Evolutionary conservation across 2,797 vertebrate species (phyloP).

Genomic region (Strix occidentalis): DNA sequence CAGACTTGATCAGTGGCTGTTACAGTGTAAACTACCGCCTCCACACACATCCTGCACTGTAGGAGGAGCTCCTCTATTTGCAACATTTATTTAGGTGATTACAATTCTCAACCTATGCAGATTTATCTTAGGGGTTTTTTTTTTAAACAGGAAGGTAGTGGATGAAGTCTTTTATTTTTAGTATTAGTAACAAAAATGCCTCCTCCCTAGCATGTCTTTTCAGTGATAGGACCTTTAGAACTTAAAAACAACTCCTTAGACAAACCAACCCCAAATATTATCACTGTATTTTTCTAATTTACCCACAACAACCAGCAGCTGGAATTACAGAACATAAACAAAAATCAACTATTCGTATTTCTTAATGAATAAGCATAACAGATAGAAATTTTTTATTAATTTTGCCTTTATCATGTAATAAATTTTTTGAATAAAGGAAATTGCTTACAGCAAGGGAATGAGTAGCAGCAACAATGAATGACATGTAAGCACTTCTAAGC

Average conservation of each 20-base stretch:
- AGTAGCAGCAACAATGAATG: background rate
- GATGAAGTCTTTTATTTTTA: background rate
- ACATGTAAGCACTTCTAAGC: background rate
- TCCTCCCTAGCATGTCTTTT: background rate
- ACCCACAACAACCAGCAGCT: background rate
- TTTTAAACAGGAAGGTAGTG: background rate
- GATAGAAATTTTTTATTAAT: slow-evolving; percentile 5
- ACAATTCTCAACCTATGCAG: background rate
- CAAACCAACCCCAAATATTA: background rate
- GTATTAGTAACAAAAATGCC: background rate
- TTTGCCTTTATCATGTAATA: slow-evolving; percentile 7
- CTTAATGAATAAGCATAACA: slow-evolving; percentile 21
- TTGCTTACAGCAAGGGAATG: background rate
- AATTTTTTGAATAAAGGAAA: slow-evolving; percentile 29
- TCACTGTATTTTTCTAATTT: background rate
- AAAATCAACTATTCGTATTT: slow-evolving; percentile 9
- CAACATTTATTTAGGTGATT: background rate
- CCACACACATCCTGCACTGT: rapidly evolving
- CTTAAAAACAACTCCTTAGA: background rate
- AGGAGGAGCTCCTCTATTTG: background rate
- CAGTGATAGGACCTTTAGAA: background rate
- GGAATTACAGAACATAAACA: background rate
- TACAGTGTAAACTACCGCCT: rapidly evolving
- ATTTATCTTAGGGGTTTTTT: background rate
- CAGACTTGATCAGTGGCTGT: background rate